Percentiles rank a stretch among this genome's conserved stretches.
Conservation (phyloP, 2,797 vertebrate genomes). For the Microchirus variegatus region DNA sequence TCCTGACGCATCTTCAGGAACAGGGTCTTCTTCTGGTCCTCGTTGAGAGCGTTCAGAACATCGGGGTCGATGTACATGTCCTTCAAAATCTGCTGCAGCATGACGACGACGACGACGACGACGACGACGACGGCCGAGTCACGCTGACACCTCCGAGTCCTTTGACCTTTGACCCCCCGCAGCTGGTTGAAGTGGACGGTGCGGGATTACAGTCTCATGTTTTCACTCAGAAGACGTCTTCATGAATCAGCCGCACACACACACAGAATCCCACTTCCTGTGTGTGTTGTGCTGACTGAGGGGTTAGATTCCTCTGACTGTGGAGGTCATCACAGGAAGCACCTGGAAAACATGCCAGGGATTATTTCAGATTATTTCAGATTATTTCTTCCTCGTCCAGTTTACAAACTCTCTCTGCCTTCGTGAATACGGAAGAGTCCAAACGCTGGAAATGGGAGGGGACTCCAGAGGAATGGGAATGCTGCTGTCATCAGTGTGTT, state of each 20-base stretch:
- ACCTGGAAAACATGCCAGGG: conserved; percentile 36
- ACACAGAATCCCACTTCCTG: conserved; percentile 40
- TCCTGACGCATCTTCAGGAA: conserved; percentile 87
- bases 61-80: conserved; percentile 87
- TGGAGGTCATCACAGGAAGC: conserved; percentile 42
- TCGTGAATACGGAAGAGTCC: conserved; percentile 56
- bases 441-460: conserved; percentile 68
- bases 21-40: conserved; percentile 85
- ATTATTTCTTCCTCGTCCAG: too few species aligned
- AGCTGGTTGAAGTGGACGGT: conserved; percentile 41
- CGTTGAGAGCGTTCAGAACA: conserved; percentile 82
- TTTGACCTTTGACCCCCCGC: conserved; percentile 13
- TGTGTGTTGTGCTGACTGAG: conserved; percentile 26
- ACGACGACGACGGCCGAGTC: too few species aligned
- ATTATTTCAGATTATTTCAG: too few species aligned
- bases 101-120: too few species aligned
- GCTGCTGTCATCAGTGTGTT: conserved; percentile 76
- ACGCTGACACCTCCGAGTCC: conserved; percentile 39
- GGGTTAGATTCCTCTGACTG: conserved; percentile 51
- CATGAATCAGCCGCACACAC: conserved; percentile 17
- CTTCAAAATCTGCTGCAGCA: conserved; percentile 82
- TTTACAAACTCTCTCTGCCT: too few species aligned
- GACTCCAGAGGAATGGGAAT: conserved; percentile 67
- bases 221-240: conserved; percentile 14
- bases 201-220: conserved; percentile 55